Percentiles rank a stretch among this genome's conserved stretches.
Evolutionary conservation across 2,888 invertebrate species (phyloP).

Genomic region (Bombylius major): DNA sequence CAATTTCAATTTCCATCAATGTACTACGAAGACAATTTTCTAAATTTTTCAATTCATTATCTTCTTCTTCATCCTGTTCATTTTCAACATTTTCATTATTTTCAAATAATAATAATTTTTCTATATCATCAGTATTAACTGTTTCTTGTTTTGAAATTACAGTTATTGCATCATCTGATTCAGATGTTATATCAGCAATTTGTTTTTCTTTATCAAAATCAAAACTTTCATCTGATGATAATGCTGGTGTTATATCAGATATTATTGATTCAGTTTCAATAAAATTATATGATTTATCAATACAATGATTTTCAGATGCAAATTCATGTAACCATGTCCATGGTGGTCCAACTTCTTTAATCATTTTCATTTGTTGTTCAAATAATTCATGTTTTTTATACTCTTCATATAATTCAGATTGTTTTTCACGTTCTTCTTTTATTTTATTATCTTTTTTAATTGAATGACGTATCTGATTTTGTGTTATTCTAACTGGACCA

Average conservation of each 20-base stretch:
- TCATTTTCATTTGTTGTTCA: conserved; percentile 15
- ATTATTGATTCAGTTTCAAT: conserved; percentile 15
- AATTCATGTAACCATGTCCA: conserved; percentile 23
- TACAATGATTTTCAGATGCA: conserved; percentile 11
- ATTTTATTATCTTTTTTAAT: conserved; percentile 2
- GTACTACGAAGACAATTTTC: background rate
- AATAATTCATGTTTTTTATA: conserved; percentile 5
- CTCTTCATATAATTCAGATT: conserved; percentile 3
- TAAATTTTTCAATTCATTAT: background rate
- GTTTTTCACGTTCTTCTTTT: conserved; percentile 11
- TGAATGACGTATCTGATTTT: conserved; percentile 11
- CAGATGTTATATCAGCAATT: background rate
- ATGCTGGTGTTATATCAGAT: conserved; percentile 12
- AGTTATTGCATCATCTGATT: background rate
- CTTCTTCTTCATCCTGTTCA: background rate
- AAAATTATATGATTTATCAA: conserved; percentile 19
- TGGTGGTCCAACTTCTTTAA: conserved; percentile 18
- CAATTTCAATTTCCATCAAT: conserved; percentile 1
- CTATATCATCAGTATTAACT: background rate
- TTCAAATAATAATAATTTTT: background rate
- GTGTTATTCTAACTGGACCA: conserved; percentile 12
- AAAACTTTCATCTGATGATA: conserved; percentile 13
- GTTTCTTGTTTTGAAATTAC: background rate
- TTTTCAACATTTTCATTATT: background rate
- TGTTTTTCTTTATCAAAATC: conserved; percentile 12